Evolutionary conservation across 2,888 invertebrate genomes (phyloP), one percentile per base, ranked within the genome.

Genomic region (Mesorhabditis spiculigera): DNA sequence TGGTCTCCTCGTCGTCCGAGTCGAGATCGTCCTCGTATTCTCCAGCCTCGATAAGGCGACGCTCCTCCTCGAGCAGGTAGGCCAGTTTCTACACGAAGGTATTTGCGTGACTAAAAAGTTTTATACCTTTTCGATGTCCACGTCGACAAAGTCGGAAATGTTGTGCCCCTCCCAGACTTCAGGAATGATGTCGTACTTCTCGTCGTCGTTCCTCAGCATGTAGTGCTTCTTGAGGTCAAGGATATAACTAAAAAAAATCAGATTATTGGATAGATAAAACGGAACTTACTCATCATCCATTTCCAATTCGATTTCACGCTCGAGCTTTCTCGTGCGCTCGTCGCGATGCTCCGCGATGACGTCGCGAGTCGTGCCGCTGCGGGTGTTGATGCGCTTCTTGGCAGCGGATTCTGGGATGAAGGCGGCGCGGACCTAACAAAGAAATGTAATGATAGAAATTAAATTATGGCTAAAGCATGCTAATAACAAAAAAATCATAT

Each of bases 101-200:
- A 65, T 41, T 64, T 45, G 63, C 10, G 58, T 2, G n/a, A 50
- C n/a, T 50, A 43, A 69, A 74, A 74, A 3, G 28, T 58, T 5
- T 5, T 65, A 6, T 13, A 79, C 74, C 68, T 72, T 41, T 61
- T 79, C 74, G 43, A 98, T 94, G 16, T 97, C 94, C 0, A 92
- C 92, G 88, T 98, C 96, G 84, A 98, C 93, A 86, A 94, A 99
- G 88, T 99, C 98, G 0, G 95, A 94, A 79, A 99, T 90, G 87
- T 99, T 99, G 88, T 95, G 94, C 41, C 96, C 97, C 86, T 97
- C 92, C 95, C 94, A 95, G 86, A 99, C 91, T 89, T 97, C 96
- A 0, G 97, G 97, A 79, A 97, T 93, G 5, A 92, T 89, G 86
- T 97, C 97, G 87, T 93, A 92, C 45, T 94, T 92, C 83, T 89